Evolutionary conservation across 2,113 vertebrate genomes (phyloP).

Genomic region (Pluvialis apricaria): DNA sequence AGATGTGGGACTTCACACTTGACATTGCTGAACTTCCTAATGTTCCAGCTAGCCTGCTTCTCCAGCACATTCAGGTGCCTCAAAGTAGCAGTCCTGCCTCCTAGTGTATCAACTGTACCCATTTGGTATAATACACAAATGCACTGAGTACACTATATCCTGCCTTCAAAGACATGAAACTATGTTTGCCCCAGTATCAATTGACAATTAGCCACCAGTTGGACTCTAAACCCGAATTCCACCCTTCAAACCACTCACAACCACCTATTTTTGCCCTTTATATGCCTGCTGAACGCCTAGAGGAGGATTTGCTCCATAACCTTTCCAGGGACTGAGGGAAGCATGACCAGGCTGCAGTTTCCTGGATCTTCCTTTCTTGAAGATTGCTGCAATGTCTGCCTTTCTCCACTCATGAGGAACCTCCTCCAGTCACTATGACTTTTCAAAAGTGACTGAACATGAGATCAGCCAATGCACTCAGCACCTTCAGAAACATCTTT

Average conservation of each 20-base stretch:
- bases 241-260: neutral
- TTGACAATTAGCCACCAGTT: neutral
- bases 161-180: neutral
- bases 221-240: neutral
- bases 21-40: neutral
- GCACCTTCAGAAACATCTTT: neutral
- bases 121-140: neutral
- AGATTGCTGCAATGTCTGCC: neutral
- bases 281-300: neutral
- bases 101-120: no score
- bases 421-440: neutral
- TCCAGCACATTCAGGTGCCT: neutral
- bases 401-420: neutral
- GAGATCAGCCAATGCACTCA: neutral
- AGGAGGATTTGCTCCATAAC: neutral
- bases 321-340: neutral
- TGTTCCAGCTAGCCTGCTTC: neutral
- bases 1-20: neutral
- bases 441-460: neutral
- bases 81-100: neutral
- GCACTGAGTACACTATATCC: neutral
- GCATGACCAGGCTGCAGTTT: neutral
- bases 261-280: neutral
- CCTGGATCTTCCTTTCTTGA: neutral
- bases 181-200: neutral